phyloP scores from a whole-genome alignment of 2,888 invertebrate genomes.

The Rhogogaster chlorosoma region DNA sequence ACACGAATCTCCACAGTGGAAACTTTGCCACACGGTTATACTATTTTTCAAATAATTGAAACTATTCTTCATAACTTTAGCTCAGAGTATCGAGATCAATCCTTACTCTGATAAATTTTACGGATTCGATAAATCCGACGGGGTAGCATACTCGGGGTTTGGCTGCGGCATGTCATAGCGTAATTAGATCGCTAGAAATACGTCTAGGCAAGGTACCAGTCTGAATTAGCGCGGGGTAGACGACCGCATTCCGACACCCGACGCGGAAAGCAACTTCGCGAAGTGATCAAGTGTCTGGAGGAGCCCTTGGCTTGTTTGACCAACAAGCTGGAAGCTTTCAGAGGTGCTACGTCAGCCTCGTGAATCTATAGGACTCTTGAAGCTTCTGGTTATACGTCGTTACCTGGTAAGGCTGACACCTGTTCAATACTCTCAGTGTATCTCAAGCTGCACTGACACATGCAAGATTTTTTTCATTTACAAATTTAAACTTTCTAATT shows the following conservation, averaged over 20 bases:
- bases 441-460: not conserved
- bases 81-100: not conserved
- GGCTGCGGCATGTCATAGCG: not conserved
- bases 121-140: not conserved
- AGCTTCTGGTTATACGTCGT: conserved; percentile 14
- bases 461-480: not conserved
- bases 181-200: not conserved
- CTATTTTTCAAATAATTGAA: not conserved
- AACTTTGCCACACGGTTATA: not conserved
- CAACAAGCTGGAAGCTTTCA: conserved; percentile 46
- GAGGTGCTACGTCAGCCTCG: conserved; percentile 40
- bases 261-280: conserved; percentile 3
- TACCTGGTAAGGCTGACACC: conserved; percentile 36
- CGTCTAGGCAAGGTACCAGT: not conserved
- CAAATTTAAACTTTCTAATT: not conserved
- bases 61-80: not conserved
- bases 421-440: not conserved
- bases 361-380: conserved; percentile 26
- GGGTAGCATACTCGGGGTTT: not conserved
- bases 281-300: conserved; percentile 45
- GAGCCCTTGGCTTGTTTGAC: conserved; percentile 42
- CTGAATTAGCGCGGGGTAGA: conserved; percentile 34
- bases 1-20: not conserved
- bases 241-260: conserved; percentile 45
- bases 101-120: not conserved